Percentiles rank a stretch among this genome's conserved stretches.
phyloP scores from a whole-genome alignment of 2,113 vertebrate genomes.

The Lepisosteus oculatus region DNA sequence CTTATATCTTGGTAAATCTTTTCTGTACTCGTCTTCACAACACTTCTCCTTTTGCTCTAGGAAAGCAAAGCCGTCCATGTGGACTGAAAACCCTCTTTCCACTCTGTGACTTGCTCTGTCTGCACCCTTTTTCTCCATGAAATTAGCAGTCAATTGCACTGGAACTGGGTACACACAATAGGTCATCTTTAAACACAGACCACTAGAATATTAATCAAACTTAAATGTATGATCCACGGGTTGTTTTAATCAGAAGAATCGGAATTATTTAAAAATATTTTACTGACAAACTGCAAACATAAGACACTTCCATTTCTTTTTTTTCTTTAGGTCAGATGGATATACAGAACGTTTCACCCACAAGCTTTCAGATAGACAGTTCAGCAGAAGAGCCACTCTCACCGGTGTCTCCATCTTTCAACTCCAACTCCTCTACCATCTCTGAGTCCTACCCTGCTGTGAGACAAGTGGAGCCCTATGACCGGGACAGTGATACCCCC shows the following conservation, averaged over 20 bases:
- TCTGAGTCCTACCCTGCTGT: conserved; percentile 49
- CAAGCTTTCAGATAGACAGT: conserved; percentile 46
- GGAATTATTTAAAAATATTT: too few relatives aligned
- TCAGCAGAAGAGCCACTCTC: conserved; percentile 58
- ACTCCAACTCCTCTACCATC: conserved; percentile 43
- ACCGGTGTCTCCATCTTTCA: conserved; percentile 53
- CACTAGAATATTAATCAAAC: too few relatives aligned
- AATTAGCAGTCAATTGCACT: too few relatives aligned
- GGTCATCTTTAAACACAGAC: too few relatives aligned
- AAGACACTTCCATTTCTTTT: neutral
- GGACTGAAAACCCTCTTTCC: neutral
- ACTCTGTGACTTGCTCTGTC: neutral
- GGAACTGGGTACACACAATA: too few relatives aligned
- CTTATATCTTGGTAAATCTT: conserved; percentile 95
- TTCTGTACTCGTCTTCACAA: conserved; percentile 71
- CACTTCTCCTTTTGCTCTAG: conserved; percentile 25
- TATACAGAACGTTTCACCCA: conserved; percentile 50
- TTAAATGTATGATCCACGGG: too few relatives aligned
- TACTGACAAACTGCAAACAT: neutral
- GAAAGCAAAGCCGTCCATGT: neutral
- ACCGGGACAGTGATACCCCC: conserved; percentile 31
- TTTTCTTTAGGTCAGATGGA: conserved; percentile 61
- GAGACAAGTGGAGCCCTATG: conserved; percentile 59
- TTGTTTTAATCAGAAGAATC: too few relatives aligned
- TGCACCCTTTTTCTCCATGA: neutral